Evolutionary conservation across 2,797 vertebrate species (phyloP), one percentile per base, ranked within the genome.

Genomic region (Schizothorax lantsangensis): DNA sequence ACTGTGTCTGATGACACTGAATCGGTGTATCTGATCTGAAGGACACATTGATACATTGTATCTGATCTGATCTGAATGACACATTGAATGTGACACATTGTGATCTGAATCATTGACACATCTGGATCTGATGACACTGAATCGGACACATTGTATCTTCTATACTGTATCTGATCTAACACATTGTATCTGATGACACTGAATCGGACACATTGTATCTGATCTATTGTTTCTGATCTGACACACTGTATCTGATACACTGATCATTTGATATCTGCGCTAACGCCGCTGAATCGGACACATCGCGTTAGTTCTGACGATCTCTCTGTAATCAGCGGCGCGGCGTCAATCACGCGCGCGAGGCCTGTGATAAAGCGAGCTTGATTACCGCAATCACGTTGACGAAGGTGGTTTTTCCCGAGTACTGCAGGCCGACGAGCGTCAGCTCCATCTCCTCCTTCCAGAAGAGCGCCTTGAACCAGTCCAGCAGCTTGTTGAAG

Each of bases 371-470:
- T 17, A 21, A 33, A 52, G 23, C 59, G 73, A 85, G 49, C 66
- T 69, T 4, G 40, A 11, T 81, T 94, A 99, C 97, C 95, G 97
- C 98, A 91, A 99, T 98, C 89, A 99, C 97, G 94, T 98, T 99
- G 92, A 99, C 97, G 94, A 99, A 98, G 92, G 98, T 99, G 90
- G 97, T 99, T 96, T 99, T 99, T 79, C 98, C 98, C 12, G 98
- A 99, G 92, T 98, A 97, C 95, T 99, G 98, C 92, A 99, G 95
- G 86, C 98, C 98, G 90, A 99, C 98, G 88, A 99, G 95, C 66
- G 98, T 99, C 89, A 99, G 95, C 95, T 99, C 97, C 98, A 99
- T 99, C 96, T 99, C 98, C 93, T 99, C 97, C 95, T 98, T 99
- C 97, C 98, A 99, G 90, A 99, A 98, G 45, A 99, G 94, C 66